Evolutionary conservation across 2,888 invertebrate genomes (phyloP).

Genomic region (Aspidiotus rigidus): DNA sequence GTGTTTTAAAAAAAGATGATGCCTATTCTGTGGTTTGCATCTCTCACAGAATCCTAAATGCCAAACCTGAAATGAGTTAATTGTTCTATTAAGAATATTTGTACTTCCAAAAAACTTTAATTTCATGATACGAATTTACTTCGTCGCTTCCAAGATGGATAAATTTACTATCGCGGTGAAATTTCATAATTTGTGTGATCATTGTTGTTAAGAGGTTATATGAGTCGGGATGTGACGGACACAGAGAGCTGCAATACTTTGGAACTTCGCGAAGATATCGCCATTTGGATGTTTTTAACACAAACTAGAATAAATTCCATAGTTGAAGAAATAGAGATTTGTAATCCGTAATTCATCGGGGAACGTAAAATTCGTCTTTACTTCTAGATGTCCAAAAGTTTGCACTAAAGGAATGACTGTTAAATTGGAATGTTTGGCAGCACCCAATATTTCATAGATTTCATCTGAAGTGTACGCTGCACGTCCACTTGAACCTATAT

Average conservation of each 20-base stretch:
- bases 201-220: constrained; percentile 55
- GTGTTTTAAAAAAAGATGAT: constrained; percentile 58
- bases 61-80: constrained; percentile 53
- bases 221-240: constrained; percentile 58
- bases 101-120: constrained; percentile 3
- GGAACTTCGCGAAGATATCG: constrained; percentile 56
- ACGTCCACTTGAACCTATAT: constrained; percentile 43
- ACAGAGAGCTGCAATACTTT: constrained; percentile 60
- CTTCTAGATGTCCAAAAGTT: constrained; percentile 77
- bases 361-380: constrained; percentile 34
- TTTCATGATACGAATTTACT: constrained; percentile 42
- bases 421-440: constrained; percentile 57
- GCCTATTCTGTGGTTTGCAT: constrained; percentile 48
- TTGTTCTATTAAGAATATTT: constrained; percentile 3
- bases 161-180: constrained; percentile 57
- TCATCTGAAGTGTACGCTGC: constrained; percentile 59
- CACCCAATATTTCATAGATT: constrained; percentile 55
- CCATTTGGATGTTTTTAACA: constrained; percentile 63
- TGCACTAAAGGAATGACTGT: constrained; percentile 69
- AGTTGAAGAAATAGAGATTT: too few species aligned
- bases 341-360: too few species aligned
- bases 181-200: constrained; percentile 59
- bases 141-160: constrained; percentile 78
- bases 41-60: constrained; percentile 55
- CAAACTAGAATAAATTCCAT: constrained; percentile 47